phyloP scores from a whole-genome alignment of 2,113 vertebrate species.

The Riparia riparia region DNA sequence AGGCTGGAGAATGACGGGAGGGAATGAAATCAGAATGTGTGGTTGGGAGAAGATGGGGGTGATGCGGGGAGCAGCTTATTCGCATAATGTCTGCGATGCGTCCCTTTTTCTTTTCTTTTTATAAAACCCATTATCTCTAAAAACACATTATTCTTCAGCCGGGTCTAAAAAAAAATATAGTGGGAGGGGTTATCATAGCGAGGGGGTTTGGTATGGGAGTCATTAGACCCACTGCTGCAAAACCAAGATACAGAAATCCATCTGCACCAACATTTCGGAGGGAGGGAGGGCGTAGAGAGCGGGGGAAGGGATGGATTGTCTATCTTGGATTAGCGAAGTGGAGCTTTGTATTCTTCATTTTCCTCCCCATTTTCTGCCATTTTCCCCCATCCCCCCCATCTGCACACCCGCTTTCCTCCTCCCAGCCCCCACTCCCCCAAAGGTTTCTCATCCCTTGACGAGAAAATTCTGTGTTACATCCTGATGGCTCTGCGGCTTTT shows the following conservation, averaged over 20 bases:
- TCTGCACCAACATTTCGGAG: slow-evolving; percentile 78
- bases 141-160: slow-evolving; percentile 82
- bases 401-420: slow-evolving; percentile 17
- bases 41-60: slow-evolving; percentile 68
- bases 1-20: slow-evolving; percentile 65
- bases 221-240: slow-evolving; percentile 84
- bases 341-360: slow-evolving; percentile 66
- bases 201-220: slow-evolving; percentile 77
- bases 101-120: slow-evolving; percentile 72
- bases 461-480: slow-evolving; percentile 80
- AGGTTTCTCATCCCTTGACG: slow-evolving; percentile 71
- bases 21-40: slow-evolving; percentile 52
- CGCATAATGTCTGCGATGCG: slow-evolving; percentile 75
- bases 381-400: slow-evolving; percentile 49
- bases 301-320: slow-evolving; percentile 75
- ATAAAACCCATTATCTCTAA: slow-evolving; percentile 82
- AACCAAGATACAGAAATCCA: slow-evolving; percentile 83
- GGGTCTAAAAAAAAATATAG: slow-evolving; percentile 67
- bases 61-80: slow-evolving; percentile 76
- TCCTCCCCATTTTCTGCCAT: slow-evolving; percentile 65
- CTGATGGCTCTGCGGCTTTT: slow-evolving; percentile 81
- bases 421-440: slow-evolving; percentile 17
- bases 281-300: slow-evolving; percentile 68
- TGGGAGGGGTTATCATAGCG: slow-evolving; percentile 80
- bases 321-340: slow-evolving; percentile 72